Conservation (phyloP, 2,113 vertebrate species). For the Gymnorhina tibicen region DNA sequence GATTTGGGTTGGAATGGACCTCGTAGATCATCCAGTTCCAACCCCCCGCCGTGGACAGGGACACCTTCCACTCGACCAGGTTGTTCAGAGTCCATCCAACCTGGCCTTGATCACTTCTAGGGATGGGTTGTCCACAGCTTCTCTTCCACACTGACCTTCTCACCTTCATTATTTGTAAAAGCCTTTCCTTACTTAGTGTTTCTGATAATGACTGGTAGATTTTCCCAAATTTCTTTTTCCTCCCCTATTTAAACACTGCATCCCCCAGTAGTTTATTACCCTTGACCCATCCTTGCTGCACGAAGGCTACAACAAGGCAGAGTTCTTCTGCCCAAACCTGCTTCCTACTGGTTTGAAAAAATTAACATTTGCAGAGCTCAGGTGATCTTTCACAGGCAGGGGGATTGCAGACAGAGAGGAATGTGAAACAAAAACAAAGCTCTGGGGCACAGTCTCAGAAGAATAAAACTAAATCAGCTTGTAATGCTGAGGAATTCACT, state of each 20-base stretch:
- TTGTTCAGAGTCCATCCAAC: neutral
- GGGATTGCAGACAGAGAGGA: neutral
- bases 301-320: neutral
- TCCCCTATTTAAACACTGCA: neutral
- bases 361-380: neutral
- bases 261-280: neutral
- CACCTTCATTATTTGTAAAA: neutral
- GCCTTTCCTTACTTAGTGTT: neutral
- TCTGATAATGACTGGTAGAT: neutral
- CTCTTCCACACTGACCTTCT: neutral
- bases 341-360: neutral
- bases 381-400: neutral
- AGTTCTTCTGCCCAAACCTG: neutral
- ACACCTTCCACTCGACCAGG: neutral
- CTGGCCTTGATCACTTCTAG: neutral
- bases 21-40: neutral
- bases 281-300: neutral
- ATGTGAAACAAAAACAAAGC: neutral
- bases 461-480: neutral
- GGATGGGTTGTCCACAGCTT: neutral
- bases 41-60: neutral
- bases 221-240: neutral
- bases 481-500: neutral
- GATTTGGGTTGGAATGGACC: neutral
- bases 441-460: neutral